Base-by-base conservation (phyloP, 30 jellyfish, hydroid and myxozoan species). In the Phacellophora camtschatica region DNA sequence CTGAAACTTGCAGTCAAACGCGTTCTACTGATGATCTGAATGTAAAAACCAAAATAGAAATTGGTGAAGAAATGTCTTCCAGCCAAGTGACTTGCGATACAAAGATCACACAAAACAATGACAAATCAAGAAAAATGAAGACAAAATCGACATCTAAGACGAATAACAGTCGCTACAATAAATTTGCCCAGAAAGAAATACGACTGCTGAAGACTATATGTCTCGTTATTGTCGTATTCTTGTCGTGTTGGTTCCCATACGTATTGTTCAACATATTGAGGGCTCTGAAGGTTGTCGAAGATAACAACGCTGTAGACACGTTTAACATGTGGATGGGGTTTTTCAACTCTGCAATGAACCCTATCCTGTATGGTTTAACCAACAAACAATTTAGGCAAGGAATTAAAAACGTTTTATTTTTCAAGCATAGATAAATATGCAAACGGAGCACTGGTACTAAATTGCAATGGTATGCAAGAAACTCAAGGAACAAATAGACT, bases 311-410 rank as follows among this genome's bases (percentile, higher is more conserved):
- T 7, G 45, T 89, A 50, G 92, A 75, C 63, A 55, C 96, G 2
- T 15, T 89, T 16, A 89, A 87, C 50, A 89, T 89, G 97, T 89
- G 97, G 97, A 33, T 89, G 78, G 97, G 97, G 29, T 89, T 89
- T 49, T 78, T 78, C 10, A 89, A 89, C 34, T 69, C 92, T 11
- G 95, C 97, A 0, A 43, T 89, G 65, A 89, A 89, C 74, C 97
- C 97, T 4, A 33, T 89, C 4, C 22, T 89, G 5, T 89, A 89
- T 58, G 97, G 97, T 19, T 43, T 89, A 32, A 42, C 87, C 31
- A 89, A 89, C 56, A 74, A 75, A 2, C 97, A 89, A 72, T 82
- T 89, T 70, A 74, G 89, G 69, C 35, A 62, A 12, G 90, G 84
- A 24, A 76, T 86, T 42, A 69, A 50, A 30, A 81, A 76, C 2